A percentile compares a stretch with the other conserved stretches of the same genome.
Evolutionary conservation across 2,888 invertebrate species (phyloP).

Genomic region (Agriopis leucophaearia): DNA sequence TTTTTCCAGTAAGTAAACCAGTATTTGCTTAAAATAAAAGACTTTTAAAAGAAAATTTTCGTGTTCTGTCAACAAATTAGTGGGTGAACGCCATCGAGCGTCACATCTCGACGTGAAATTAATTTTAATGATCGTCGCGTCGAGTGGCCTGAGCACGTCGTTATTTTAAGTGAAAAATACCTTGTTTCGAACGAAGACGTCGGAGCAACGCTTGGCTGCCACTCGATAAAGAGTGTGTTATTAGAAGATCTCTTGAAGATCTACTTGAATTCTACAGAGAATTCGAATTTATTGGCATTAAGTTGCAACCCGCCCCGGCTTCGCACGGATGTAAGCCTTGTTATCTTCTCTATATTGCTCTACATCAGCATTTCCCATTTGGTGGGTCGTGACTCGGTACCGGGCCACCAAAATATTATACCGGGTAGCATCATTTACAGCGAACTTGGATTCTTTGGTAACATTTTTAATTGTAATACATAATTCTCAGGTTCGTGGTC

Average conservation of each 20-base stretch:
- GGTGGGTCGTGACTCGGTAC: no score
- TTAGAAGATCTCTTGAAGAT: slow-evolving; percentile 1
- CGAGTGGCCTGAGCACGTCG: slow-evolving; percentile 24
- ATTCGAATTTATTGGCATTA: not conserved
- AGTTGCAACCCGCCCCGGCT: no score
- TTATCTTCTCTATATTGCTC: no score
- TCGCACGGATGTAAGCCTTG: no score
- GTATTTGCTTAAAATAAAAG: slow-evolving; percentile 35
- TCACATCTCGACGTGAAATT: slow-evolving; percentile 42
- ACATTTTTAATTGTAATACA: no score
- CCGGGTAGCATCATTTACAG: no score
- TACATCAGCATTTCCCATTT: no score
- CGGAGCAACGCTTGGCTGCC: slow-evolving; percentile 1
- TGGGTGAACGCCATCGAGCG: slow-evolving; percentile 42
- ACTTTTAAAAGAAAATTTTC: slow-evolving; percentile 40
- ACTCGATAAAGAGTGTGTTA: slow-evolving; percentile 3
- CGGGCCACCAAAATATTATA: no score
- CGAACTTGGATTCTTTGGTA: no score
- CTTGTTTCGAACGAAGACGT: slow-evolving; percentile 10
- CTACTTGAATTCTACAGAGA: not conserved
- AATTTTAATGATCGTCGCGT: slow-evolving; percentile 46
- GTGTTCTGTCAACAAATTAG: slow-evolving; percentile 64
- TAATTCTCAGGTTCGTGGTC: no score
- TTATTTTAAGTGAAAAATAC: slow-evolving; percentile 35
- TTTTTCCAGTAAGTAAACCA: slow-evolving; percentile 9